Evolutionary conservation across 2,797 vertebrate species (phyloP).

Genomic region (Taeniopygia guttata): DNA sequence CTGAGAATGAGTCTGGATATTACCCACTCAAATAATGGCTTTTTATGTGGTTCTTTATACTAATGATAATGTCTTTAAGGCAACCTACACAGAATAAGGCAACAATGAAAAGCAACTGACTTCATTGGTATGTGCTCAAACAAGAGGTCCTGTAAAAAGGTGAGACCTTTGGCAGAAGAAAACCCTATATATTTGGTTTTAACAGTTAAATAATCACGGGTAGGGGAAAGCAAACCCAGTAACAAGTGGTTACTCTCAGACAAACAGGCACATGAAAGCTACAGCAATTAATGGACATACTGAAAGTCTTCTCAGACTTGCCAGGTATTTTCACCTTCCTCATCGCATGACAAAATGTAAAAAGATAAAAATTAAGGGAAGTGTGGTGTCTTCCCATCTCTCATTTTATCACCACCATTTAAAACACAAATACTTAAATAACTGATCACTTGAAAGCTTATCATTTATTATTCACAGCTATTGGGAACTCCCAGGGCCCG

Average conservation of each 20-base stretch:
- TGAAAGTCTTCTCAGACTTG: not conserved
- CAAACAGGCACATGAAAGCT: not conserved
- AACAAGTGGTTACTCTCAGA: not conserved
- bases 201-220: not conserved
- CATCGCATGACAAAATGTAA: not conserved
- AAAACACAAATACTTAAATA: not conserved
- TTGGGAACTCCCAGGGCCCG: slow-evolving; percentile 6
- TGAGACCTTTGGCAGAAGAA: not conserved
- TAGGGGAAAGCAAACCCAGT: not conserved
- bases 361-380: not conserved
- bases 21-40: not conserved
- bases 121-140: not conserved
- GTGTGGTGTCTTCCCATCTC: not conserved
- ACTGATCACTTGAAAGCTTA: not conserved
- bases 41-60: not conserved
- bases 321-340: not conserved
- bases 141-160: not conserved
- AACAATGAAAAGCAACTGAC: not conserved
- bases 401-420: not conserved
- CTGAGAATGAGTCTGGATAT: not conserved
- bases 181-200: not conserved
- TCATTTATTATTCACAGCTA: not conserved
- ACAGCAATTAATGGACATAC: not conserved
- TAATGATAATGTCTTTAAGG: not conserved
- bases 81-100: not conserved